Evolutionary conservation across 1,140 invertebrate genomes (phyloP), one percentile per base, ranked within the genome.

Genomic region (Tigriopus japonicus): DNA sequence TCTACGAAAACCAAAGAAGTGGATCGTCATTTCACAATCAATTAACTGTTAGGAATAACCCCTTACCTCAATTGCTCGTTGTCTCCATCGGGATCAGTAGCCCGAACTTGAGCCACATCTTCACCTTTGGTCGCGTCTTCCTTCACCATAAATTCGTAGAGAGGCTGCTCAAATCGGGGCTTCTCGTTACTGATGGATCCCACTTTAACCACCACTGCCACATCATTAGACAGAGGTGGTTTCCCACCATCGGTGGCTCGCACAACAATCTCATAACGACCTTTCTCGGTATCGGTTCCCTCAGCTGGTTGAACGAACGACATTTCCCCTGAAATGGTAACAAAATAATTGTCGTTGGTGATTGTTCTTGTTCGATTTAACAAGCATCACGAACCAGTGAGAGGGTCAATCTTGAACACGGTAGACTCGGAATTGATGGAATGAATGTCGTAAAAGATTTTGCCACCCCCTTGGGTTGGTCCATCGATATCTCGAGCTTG

Each of bases 31-130:
- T 17, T 21, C 23, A 35, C 28, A 35, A 35, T 35, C 28, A 35
- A 35, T 21, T 7, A n/a, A 19, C 17, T 12, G 52, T 24, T 54
- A 6, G 35, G 17, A 24, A 19, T 54, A 19, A 6, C 1, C 5
- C 1, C 5, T 2, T 87, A 87, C 0, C 77, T 77, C 0, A 87
- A 66, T 19, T 81, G 68, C 64, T 77, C 76, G 67, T 86, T 81
- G 6, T 81, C 72, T 0, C 83, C 83, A 71, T 86, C 84, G 0
- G 84, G 84, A 71, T 86, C 83, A 62, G 80, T 81, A 0, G 83
- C 84, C 23, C 77, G 66, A 0, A 87, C 81, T 28, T 72, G 77
- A 0, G 82, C 78, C 0, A 87, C 81, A 70, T 80, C 79, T 10
- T 78, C 78, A n/a, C 81, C 81, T 3, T 79, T 68, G 0, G 72